These are phyloP conservation scores for Nothoprocta pentlandii DNA, from an alignment of 2,113 vertebrate genomes.

Conservation along the genomic window DNA sequence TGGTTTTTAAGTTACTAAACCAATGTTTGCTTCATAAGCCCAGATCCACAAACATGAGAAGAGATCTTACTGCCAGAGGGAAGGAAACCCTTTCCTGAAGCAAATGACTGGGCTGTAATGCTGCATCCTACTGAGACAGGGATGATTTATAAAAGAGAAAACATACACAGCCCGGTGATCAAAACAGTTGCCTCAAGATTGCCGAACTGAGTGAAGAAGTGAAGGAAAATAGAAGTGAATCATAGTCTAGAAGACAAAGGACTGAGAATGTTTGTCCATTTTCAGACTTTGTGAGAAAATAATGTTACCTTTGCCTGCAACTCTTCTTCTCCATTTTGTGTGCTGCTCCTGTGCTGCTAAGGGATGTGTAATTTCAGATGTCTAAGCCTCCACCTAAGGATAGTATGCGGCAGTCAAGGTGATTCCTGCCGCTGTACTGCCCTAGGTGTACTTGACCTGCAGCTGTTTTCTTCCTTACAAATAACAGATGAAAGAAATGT, in stretches of 20 bases:
- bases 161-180: background rate
- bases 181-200: conserved; percentile 51
- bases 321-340: background rate
- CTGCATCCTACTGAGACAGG: conserved; percentile 37
- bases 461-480: background rate
- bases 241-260: background rate
- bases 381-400: rapidly evolving
- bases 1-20: conserved; percentile 1
- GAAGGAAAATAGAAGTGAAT: background rate
- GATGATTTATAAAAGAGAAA: conserved; percentile 27
- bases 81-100: conserved; percentile 62
- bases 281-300: background rate
- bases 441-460: background rate
- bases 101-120: conserved; percentile 53
- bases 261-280: background rate
- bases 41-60: conserved; percentile 52
- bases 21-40: conserved; percentile 64
- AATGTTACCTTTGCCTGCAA: background rate
- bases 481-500: background rate
- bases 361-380: background rate
- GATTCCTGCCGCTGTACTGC: background rate
- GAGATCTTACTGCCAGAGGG: conserved; percentile 59
- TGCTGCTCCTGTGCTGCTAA: background rate
- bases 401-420: background rate
- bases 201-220: background rate